These are phyloP conservation scores for Catharus ustulatus DNA, from an alignment of 2,797 vertebrate genomes.

Conservation along the genomic window DNA sequence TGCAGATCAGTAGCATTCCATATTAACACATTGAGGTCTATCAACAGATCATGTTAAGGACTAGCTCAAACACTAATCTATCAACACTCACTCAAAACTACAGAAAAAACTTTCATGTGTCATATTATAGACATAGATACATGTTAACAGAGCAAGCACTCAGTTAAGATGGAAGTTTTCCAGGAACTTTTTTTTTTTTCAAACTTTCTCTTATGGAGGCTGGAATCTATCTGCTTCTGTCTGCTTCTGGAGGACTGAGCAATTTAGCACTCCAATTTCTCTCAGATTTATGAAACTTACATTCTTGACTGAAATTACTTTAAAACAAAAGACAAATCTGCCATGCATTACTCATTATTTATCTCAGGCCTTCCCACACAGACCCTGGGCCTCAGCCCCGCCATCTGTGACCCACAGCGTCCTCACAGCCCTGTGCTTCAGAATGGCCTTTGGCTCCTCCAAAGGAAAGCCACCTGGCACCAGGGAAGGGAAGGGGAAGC, in stretches of 20 bases:
- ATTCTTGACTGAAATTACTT: neutral
- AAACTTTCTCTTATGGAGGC: neutral
- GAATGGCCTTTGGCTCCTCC: neutral
- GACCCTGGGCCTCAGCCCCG: too few species aligned
- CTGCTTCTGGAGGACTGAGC: neutral
- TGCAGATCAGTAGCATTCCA: neutral
- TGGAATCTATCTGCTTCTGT: neutral
- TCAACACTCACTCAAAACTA: neutral
- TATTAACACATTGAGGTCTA: neutral
- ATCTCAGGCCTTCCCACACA: neutral
- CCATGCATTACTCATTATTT: neutral
- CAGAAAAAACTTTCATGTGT: neutral
- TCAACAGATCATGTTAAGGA: neutral
- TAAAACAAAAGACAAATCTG: neutral
- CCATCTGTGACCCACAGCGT: accelerated
- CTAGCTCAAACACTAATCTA: neutral
- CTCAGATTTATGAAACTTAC: neutral
- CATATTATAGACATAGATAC: neutral
- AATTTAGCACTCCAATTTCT: neutral
- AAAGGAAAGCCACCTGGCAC: accelerated
- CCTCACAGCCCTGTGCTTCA: accelerated
- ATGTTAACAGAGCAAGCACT: neutral
- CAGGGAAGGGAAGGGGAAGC: too few species aligned
- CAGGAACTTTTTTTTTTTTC: neutral
- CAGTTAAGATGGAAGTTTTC: neutral